Evolutionary conservation across 2,113 vertebrate species (phyloP).

Genomic region (Rhinichthys klamathensis): DNA sequence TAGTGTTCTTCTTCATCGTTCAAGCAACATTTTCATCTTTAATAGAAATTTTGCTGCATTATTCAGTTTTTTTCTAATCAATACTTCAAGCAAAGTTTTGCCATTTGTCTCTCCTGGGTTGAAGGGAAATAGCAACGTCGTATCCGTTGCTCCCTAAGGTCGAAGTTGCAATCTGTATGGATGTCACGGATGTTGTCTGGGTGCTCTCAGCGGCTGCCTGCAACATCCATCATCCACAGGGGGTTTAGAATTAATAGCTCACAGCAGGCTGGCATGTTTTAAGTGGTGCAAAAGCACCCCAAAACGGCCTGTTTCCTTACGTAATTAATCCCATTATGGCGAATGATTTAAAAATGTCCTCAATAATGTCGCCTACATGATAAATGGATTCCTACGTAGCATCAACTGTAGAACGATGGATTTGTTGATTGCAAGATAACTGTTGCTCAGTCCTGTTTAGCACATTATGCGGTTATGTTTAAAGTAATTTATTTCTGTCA

Average conservation of each 20-base stretch:
- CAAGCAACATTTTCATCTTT: not conserved
- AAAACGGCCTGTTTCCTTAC: constrained; percentile 30
- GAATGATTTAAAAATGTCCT: constrained; percentile 28
- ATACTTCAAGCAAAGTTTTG: not conserved
- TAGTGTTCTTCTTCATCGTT: not conserved
- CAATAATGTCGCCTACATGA: constrained; percentile 2
- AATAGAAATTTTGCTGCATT: not conserved
- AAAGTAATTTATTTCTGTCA: not conserved
- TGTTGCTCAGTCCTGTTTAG: not conserved
- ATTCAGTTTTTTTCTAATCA: not conserved
- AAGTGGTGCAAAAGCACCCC: constrained; percentile 21
- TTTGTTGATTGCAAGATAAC: not conserved
- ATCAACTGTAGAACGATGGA: not conserved
- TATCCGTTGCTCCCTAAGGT: constrained; percentile 30
- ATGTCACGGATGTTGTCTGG: constrained; percentile 47
- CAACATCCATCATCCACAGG: constrained; percentile 54
- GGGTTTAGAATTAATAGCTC: constrained; percentile 56
- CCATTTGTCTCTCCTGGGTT: not conserved
- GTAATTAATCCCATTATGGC: constrained; percentile 40
- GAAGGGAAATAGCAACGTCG: constrained; percentile 1
- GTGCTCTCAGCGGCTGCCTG: constrained; percentile 31
- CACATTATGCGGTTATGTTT: not conserved
- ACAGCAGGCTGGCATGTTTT: constrained; percentile 41
- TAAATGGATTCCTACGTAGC: not conserved
- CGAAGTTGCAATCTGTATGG: constrained; percentile 44